A percentile compares a stretch with the other conserved stretches of the same genome.
phyloP scores from a whole-genome alignment of 1,140 invertebrate genomes.

The Drosophila kohkoa region DNA sequence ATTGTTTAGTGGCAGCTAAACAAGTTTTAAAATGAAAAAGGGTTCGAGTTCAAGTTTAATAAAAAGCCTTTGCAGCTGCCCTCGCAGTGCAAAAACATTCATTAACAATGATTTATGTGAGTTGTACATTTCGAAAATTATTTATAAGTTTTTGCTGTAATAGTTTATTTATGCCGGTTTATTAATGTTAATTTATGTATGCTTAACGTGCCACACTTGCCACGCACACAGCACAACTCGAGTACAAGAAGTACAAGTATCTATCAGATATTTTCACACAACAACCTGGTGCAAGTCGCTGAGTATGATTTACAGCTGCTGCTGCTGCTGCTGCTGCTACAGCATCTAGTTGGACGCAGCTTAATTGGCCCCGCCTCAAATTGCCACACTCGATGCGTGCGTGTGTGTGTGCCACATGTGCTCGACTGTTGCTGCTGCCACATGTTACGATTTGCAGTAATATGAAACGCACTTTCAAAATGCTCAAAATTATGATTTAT shows the following conservation, averaged over 20 bases:
- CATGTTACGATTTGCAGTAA: conserved; percentile 64
- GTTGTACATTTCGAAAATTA: conserved; percentile 52
- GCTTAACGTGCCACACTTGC: conserved; percentile 67
- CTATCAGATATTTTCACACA: conserved; percentile 49
- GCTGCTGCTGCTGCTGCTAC: conserved; percentile 11
- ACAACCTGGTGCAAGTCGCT: conserved; percentile 10
- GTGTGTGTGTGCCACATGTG: conserved; percentile 49
- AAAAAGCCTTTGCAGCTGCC: conserved; percentile 19
- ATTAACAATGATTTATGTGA: conserved; percentile 75
- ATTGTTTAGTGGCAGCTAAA: conserved; percentile 7
- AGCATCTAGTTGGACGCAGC: conserved; percentile 26
- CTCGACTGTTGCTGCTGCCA: conserved; percentile 25
- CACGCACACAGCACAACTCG: conserved; percentile 44
- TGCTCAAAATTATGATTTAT: conserved; percentile 69
- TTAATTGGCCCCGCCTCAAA: conserved; percentile 70
- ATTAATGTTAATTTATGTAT: conserved; percentile 80
- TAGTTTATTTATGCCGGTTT: conserved; percentile 66
- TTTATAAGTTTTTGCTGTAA: conserved; percentile 62
- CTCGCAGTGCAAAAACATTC: conserved; percentile 27
- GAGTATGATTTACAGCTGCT: conserved; percentile 52
- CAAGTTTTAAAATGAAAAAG: conserved; percentile 8
- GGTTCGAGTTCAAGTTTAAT: neutral
- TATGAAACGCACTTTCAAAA: conserved; percentile 76
- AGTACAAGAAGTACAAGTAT: conserved; percentile 15
- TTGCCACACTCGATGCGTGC: conserved; percentile 29